A percentile compares a stretch with the other conserved stretches of the same genome.
Evolutionary conservation across 2,888 invertebrate genomes (phyloP).

Genomic region (Ochropleura plecta): DNA sequence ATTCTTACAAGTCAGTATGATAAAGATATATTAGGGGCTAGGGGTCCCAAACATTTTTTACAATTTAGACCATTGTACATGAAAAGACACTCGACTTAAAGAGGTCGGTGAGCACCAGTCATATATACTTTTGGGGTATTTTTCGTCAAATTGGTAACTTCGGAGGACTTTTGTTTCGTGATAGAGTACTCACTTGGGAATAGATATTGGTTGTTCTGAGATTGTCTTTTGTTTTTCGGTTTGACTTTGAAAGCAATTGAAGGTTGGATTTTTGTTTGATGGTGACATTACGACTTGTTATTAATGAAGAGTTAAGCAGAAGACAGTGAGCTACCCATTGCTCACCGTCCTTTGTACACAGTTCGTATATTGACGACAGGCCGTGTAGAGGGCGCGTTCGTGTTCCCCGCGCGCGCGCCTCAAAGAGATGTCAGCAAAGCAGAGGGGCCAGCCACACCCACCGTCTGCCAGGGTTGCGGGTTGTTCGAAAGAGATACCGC

Average conservation of each 20-base stretch:
- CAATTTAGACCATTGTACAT: conserved; percentile 70
- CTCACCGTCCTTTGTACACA: too few species aligned
- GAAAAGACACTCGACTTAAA: conserved; percentile 70
- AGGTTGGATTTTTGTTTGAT: background rate
- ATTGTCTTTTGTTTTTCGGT: background rate
- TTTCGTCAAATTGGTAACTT: conserved; percentile 6
- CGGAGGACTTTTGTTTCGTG: background rate
- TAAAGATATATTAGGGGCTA: conserved; percentile 67
- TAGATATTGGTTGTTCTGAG: background rate
- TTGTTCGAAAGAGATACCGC: too few species aligned
- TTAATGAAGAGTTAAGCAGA: too few species aligned
- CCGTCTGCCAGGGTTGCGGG: too few species aligned
- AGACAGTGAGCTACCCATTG: too few species aligned
- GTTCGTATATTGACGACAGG: too few species aligned
- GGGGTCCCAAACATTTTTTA: conserved; percentile 68
- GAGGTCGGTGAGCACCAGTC: conserved; percentile 36
- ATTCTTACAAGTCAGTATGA: conserved; percentile 45
- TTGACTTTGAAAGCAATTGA: background rate
- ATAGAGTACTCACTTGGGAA: background rate
- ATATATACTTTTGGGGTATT: conserved; percentile 18
- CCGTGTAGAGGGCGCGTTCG: too few species aligned
- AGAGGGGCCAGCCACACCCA: too few species aligned
- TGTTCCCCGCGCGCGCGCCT: too few species aligned
- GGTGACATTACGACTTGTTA: too few species aligned
- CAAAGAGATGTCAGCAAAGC: too few species aligned